These are phyloP conservation scores for Rhyacichthys aspro DNA, from an alignment of 2,797 vertebrate genomes.

Conservation along the genomic window DNA sequence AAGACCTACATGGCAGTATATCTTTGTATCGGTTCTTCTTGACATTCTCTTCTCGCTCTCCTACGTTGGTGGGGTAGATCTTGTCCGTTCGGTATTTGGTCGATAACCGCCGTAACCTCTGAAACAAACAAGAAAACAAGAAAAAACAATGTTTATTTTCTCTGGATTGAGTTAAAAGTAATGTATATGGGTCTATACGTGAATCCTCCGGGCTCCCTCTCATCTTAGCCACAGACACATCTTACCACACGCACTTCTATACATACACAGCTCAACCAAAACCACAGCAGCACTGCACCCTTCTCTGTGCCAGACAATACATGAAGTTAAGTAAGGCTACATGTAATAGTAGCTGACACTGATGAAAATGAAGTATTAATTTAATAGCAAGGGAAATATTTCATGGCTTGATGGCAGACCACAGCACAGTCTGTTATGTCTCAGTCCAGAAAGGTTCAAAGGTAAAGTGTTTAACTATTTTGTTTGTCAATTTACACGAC, in stretches of 20 bases:
- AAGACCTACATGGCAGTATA: conserved; percentile 93
- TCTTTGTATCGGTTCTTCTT: conserved; percentile 99
- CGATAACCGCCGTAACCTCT: conserved; percentile 95
- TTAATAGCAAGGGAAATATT: conserved; percentile 45
- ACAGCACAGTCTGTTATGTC: conserved; percentile 10
- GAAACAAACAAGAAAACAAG: conserved; percentile 45
- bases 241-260: neutral
- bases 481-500: neutral
- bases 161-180: neutral
- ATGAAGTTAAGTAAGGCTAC: conserved; percentile 22
- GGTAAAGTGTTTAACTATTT: neutral
- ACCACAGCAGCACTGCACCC: neutral
- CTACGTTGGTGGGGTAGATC: conserved; percentile 94
- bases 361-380: conserved; percentile 52
- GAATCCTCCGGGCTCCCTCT: neutral
- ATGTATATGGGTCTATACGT: neutral
- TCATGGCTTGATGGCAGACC: conserved; percentile 19
- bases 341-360: conserved; percentile 52
- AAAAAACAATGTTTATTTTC: conserved; percentile 16
- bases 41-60: conserved; percentile 97
- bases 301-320: conserved; percentile 1
- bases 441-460: conserved; percentile 1
- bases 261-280: neutral
- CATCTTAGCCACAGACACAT: neutral
- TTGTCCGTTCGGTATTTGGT: conserved; percentile 98